These are phyloP conservation scores for Cyprinodon tularosa DNA, from an alignment of 2,113 vertebrate species.

Conservation along the genomic window DNA sequence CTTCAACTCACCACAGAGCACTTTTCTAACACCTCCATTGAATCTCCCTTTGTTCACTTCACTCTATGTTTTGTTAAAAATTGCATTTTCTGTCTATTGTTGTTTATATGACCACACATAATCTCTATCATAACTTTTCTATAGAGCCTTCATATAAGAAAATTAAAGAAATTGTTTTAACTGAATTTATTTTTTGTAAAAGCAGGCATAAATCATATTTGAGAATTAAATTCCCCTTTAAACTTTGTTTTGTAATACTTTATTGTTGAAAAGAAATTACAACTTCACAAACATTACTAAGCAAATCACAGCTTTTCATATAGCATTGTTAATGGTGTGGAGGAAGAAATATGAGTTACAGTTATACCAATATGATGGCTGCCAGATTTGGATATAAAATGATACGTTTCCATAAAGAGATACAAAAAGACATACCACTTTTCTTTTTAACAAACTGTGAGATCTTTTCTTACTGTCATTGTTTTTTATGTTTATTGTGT, in stretches of 20 bases:
- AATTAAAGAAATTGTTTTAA: neutral
- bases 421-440: neutral
- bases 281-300: neutral
- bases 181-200: neutral
- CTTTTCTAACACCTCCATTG: slow-evolving; percentile 19
- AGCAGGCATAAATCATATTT: neutral
- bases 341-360: neutral
- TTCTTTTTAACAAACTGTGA: too few relatives aligned
- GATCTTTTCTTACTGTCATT: too few relatives aligned
- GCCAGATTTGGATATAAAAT: neutral
- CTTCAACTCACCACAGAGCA: slow-evolving; percentile 41
- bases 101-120: neutral
- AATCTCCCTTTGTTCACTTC: neutral
- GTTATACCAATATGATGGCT: neutral
- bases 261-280: neutral
- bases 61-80: slow-evolving; percentile 35
- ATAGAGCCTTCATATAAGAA: neutral
- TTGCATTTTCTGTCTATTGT: slow-evolving; percentile 21
- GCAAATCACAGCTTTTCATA: neutral
- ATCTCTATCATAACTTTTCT: neutral
- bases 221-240: neutral
- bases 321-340: neutral
- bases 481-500: neutral
- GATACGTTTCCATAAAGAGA: too few relatives aligned
- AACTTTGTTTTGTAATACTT: neutral